Conservation (phyloP, 2,797 vertebrate species). For the Phalanger gymnotis region DNA sequence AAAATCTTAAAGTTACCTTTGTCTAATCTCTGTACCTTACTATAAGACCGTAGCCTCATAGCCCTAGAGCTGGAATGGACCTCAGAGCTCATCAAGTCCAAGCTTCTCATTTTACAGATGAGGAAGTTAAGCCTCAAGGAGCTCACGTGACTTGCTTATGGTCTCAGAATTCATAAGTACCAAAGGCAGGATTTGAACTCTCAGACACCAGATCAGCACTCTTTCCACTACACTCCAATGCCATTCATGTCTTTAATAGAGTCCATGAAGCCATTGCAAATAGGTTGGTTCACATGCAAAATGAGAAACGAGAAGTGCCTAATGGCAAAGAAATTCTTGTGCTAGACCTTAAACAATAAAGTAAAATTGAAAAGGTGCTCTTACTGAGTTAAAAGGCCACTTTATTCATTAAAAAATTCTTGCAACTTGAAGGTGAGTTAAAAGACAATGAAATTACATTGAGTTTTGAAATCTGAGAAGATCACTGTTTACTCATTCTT, state of each 20-base stretch:
- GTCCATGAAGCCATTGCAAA: background rate
- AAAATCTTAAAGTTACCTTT: background rate
- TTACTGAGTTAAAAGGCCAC: background rate
- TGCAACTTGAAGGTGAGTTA: background rate
- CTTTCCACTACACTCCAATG: background rate
- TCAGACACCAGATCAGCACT: background rate
- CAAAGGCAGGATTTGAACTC: background rate
- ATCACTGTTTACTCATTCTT: background rate
- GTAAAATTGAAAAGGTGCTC: background rate
- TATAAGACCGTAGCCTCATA: background rate
- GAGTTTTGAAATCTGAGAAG: background rate
- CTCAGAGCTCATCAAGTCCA: background rate
- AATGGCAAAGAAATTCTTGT: background rate
- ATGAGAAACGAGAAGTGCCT: background rate
- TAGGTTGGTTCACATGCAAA: background rate
- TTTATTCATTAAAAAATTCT: background rate
- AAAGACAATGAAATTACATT: background rate
- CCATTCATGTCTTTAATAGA: background rate
- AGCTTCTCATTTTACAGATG: background rate
- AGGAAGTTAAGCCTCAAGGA: background rate
- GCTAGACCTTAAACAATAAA: background rate
- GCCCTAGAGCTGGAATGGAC: background rate
- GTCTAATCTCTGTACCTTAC: background rate
- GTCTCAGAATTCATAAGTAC: background rate
- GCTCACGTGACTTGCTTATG: background rate